Conservation (phyloP, 1,140 invertebrate species). For the Drosophila hydei region DNA sequence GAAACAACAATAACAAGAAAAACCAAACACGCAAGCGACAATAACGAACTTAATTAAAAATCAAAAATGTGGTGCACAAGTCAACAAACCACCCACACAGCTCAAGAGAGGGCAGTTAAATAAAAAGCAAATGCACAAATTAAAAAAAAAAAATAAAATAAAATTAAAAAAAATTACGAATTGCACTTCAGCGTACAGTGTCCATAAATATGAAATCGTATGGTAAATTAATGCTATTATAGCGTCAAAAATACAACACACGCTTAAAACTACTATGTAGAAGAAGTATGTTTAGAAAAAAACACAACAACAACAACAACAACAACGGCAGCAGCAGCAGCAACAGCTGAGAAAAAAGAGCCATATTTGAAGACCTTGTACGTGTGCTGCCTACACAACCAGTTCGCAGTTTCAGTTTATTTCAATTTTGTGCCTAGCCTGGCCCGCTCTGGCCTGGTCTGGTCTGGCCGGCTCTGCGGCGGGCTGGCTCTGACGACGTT, state of each 20-base stretch:
- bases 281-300: conserved; percentile 79
- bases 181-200: conserved; percentile 74
- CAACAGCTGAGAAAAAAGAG: conserved; percentile 57
- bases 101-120: conserved; percentile 11
- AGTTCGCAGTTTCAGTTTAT: conserved; percentile 71
- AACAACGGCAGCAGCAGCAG: conserved; percentile 21
- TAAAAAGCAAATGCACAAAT: conserved; percentile 58
- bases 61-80: conserved; percentile 60
- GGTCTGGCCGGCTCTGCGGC: conserved; percentile 43
- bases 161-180: conserved; percentile 43
- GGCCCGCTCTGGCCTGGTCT: conserved; percentile 42
- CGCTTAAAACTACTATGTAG: conserved; percentile 48
- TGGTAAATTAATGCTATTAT: conserved; percentile 82
- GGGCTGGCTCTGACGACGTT: conserved; percentile 44
- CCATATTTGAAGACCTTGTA: conserved; percentile 81
- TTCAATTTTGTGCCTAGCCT: conserved; percentile 65
- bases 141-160: conserved; percentile 41
- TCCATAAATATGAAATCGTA: conserved; percentile 79
- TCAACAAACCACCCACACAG: conserved; percentile 72
- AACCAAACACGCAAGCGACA: conserved; percentile 14
- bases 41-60: conserved; percentile 65
- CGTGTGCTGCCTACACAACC: conserved; percentile 80
- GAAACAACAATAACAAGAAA: conserved; percentile 38
- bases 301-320: conserved; percentile 33
- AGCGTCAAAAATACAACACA: conserved; percentile 69